Percentiles rank a stretch among this genome's conserved stretches.
Conservation (phyloP, 64 coral and sea anemone species). For the Montipora capricornis region DNA sequence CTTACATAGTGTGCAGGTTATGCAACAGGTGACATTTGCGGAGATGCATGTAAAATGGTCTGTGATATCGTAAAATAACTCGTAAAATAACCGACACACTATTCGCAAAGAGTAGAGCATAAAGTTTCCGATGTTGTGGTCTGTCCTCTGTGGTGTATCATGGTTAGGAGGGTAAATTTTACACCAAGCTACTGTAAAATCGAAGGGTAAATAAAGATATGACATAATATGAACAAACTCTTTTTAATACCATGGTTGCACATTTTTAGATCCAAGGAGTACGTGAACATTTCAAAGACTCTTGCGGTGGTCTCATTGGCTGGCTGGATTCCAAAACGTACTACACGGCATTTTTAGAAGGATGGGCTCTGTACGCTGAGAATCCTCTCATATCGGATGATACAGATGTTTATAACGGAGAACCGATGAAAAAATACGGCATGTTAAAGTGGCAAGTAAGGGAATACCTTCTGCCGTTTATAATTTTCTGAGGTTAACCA, state of each 20-base stretch:
- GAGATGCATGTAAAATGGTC: no score
- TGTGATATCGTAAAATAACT: no score
- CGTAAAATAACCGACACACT: no score
- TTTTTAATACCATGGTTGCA: not conserved
- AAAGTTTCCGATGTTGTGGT: no score
- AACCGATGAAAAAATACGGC: conserved; percentile 77
- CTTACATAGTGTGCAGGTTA: no score
- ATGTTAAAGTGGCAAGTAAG: conserved; percentile 90
- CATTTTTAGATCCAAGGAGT: conserved; percentile 43
- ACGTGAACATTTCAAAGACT: conserved; percentile 69
- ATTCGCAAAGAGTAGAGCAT: no score
- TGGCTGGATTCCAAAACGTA: conserved; percentile 66
- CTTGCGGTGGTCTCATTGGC: conserved; percentile 65
- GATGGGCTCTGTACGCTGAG: conserved; percentile 88
- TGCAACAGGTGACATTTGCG: no score
- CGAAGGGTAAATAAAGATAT: no score
- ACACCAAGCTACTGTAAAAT: no score
- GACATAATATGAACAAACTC: not conserved
- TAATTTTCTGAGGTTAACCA: not conserved
- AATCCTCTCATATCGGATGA: conserved; percentile 69
- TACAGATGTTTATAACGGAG: conserved; percentile 67
- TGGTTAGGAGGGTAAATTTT: no score
- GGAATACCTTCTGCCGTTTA: not conserved
- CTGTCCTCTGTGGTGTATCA: no score
- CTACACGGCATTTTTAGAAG: conserved; percentile 74